These are phyloP conservation scores for Gorsachius magnificus DNA, from an alignment of 2,797 vertebrate species.

Conservation along the genomic window DNA sequence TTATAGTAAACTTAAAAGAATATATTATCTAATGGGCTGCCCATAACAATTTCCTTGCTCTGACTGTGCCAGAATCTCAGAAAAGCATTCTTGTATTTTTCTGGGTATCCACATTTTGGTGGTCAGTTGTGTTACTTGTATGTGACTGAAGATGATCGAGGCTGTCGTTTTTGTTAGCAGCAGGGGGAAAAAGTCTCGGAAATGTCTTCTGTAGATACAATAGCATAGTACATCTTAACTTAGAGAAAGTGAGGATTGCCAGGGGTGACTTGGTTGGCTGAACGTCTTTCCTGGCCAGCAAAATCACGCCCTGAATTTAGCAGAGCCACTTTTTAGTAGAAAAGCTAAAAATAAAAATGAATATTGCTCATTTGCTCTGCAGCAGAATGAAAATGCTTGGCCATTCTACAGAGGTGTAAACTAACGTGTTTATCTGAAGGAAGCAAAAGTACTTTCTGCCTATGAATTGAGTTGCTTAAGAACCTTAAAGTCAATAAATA, in stretches of 20 bases:
- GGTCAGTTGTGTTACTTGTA: not conserved
- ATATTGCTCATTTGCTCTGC: not conserved
- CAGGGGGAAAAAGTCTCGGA: not conserved
- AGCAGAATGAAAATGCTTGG: not conserved
- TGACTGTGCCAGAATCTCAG: not conserved
- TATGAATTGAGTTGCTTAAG: not conserved
- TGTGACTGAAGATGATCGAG: not conserved
- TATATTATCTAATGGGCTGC: not conserved
- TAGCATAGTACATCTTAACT: not conserved
- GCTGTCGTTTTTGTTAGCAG: not conserved
- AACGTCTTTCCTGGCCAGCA: not conserved
- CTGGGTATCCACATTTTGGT: not conserved
- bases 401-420: not conserved
- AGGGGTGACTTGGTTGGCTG: not conserved
- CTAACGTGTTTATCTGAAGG: not conserved
- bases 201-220: not conserved
- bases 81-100: not conserved
- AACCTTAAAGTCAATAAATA: not conserved
- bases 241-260: not conserved
- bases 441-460: not conserved
- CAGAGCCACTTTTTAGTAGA: not conserved
- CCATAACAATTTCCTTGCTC: not conserved
- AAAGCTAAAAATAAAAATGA: not conserved
- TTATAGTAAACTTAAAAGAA: not conserved
- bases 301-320: not conserved